Base-by-base conservation (phyloP, 2,888 invertebrate genomes). In the Apodemia hepburni region DNA sequence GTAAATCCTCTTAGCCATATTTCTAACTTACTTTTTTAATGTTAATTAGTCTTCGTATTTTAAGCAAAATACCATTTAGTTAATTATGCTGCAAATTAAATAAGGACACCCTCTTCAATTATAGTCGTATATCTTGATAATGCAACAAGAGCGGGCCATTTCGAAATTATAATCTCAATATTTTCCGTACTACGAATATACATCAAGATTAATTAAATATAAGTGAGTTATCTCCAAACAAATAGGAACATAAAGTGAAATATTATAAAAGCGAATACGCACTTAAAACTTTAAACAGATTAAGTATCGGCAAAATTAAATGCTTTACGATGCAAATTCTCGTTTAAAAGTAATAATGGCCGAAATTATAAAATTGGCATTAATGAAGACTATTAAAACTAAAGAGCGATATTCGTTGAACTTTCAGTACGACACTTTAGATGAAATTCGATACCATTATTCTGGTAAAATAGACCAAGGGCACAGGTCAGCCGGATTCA, bases 401-500 rank as follows among this genome's bases (percentile, higher is more conserved):
- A 27, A 29, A 38, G 58, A 29, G 45, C 61, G 63, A 61, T 42
- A 42, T 42, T 58, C 45, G 42, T 38, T 58, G 62, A 64, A 64
- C 62, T 63, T 63, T 60, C 65, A 63, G 61, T 65, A 64, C 63
- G 65, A 65, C 65, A 69, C 58, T 66, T 42, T 42, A 59, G 67
- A 59, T 64, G 61, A 35, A 47, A 62, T 66, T 66, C 66, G 61
- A 65, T 66, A 62, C 64, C 66, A 66, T 66, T 68, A 68, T 66
- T 70, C 67, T 57, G 64, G 60, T 61, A 65, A 62, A 71, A 69
- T 66, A 62, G 64, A 59, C 66, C 66, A 68, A 69, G 65, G 65
- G 64, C 65, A 57, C 42, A 58, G 64, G 69, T 67, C 66, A 64
- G 62, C 61, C 60, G 62, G 15, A 58, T 64, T 64, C 66, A 68